A percentile compares a stretch with the other conserved stretches of the same genome.
Evolutionary conservation across 2,113 vertebrate species (phyloP).

Genomic region (Gallinago media): DNA sequence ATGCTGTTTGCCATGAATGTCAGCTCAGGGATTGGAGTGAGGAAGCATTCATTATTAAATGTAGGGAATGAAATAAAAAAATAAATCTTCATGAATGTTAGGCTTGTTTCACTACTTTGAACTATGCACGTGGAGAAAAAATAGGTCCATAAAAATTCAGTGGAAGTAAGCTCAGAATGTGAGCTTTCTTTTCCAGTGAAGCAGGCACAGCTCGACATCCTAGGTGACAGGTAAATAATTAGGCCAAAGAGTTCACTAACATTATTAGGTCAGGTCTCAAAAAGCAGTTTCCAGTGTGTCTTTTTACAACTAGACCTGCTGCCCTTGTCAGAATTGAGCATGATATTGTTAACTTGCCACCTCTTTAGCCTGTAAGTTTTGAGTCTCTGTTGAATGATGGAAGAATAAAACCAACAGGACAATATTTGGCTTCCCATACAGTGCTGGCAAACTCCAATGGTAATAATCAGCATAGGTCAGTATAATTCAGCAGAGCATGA

Average conservation of each 20-base stretch:
- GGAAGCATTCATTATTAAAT: neutral
- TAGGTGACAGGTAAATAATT: neutral
- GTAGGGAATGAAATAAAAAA: neutral
- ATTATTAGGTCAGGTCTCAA: neutral
- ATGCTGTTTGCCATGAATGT: neutral
- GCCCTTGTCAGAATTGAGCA: neutral
- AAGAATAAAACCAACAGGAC: neutral
- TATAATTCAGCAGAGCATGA: neutral
- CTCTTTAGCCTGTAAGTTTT: neutral
- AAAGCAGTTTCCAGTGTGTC: neutral
- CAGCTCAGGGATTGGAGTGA: rapidly evolving
- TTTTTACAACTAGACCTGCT: neutral
- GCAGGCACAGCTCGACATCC: neutral
- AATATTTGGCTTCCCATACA: neutral
- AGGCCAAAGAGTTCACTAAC: neutral
- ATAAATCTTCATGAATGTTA: neutral
- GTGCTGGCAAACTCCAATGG: neutral
- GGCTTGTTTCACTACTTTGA: neutral
- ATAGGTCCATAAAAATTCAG: neutral
- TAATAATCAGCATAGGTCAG: neutral
- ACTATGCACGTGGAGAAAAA: neutral
- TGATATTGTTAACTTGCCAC: neutral
- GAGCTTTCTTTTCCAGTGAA: neutral
- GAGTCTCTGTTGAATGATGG: neutral
- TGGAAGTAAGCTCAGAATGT: neutral